These are phyloP conservation scores for Rhadinocentrus ornatus DNA, from an alignment of 2,797 vertebrate species.

Conservation along the genomic window DNA sequence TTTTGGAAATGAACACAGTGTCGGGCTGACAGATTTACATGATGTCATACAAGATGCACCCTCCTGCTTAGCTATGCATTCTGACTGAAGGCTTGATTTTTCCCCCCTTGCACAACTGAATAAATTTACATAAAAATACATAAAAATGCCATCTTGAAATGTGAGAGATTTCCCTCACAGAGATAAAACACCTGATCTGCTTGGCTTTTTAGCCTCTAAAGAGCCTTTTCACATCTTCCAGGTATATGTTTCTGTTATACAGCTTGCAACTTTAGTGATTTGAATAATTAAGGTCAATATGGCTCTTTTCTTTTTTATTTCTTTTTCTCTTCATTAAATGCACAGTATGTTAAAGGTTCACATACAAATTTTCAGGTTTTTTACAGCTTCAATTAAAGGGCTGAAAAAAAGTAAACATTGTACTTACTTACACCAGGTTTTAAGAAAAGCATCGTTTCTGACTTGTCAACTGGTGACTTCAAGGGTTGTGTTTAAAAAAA, in stretches of 20 bases:
- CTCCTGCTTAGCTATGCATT: neutral
- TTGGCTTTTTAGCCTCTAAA: neutral
- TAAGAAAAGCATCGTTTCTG: neutral
- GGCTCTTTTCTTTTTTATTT: neutral
- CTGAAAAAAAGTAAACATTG: neutral
- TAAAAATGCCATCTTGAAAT: neutral
- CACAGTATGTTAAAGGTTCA: neutral
- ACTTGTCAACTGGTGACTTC: neutral
- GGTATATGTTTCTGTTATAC: slow-evolving; percentile 6
- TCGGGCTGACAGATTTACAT: slow-evolving; percentile 1
- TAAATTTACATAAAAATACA: neutral
- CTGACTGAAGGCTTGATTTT: neutral
- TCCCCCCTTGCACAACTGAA: neutral
- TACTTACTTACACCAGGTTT: neutral
- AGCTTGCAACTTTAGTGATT: slow-evolving; percentile 3
- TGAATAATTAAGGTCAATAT: neutral
- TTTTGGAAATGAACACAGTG: neutral
- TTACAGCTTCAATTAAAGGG: too few relatives aligned
- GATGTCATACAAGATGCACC: slow-evolving; percentile 4
- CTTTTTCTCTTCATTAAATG: neutral
- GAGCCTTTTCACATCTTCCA: neutral
- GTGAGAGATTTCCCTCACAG: neutral
- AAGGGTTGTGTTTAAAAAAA: neutral
- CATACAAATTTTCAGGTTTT: neutral
- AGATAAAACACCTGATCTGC: slow-evolving; percentile 7